Conservation (phyloP, 2,888 invertebrate genomes). For the Papilio demoleus region DNA sequence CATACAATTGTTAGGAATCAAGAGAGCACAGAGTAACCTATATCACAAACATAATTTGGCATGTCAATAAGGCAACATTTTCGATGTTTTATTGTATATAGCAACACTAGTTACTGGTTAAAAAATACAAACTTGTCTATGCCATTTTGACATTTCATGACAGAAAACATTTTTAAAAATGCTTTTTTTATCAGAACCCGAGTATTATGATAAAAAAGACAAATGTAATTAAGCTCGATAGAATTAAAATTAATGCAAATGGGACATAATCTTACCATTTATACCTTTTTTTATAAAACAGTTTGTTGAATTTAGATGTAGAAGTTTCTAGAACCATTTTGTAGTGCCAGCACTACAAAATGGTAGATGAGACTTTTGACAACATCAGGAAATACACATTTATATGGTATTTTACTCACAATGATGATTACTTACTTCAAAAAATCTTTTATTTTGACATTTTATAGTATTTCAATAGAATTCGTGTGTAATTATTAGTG, state of each 20-base stretch:
- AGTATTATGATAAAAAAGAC: background rate
- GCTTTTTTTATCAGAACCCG: background rate
- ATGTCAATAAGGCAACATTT: conserved; percentile 40
- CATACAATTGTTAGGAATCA: conserved; percentile 37
- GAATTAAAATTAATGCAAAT: no score
- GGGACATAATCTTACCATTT: background rate
- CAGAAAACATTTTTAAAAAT: no score
- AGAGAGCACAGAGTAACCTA: conserved; percentile 42
- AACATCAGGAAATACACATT: no score
- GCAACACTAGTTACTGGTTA: background rate
- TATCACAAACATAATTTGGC: conserved; percentile 41
- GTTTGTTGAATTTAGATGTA: no score
- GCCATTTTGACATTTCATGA: background rate
- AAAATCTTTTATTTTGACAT: no score
- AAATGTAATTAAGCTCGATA: no score
- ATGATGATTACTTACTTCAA: no score
- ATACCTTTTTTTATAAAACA: no score
- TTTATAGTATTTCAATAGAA: no score
- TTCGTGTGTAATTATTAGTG: no score
- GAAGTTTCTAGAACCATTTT: background rate
- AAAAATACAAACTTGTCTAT: background rate
- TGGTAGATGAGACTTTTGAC: background rate
- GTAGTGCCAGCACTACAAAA: background rate
- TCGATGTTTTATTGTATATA: conserved; percentile 29
- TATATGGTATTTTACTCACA: no score